Percentiles rank a stretch among this genome's conserved stretches.
Evolutionary conservation across 1,140 invertebrate species (phyloP).

Genomic region (Drosophila hydei): DNA sequence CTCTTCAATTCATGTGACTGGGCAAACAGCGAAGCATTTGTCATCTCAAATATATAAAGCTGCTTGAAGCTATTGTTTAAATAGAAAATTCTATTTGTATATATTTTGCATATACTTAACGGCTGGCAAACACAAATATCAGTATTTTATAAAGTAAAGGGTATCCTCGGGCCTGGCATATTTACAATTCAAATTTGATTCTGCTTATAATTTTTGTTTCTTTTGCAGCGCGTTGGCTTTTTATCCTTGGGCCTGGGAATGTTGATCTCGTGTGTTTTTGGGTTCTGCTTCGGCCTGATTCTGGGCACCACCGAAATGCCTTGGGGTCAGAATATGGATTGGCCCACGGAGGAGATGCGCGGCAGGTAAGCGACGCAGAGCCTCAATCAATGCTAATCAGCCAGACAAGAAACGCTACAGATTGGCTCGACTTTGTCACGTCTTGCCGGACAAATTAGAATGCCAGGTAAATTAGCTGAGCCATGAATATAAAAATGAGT

Average conservation of each 20-base stretch:
- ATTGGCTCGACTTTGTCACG: slow-evolving; percentile 54
- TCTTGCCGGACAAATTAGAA: slow-evolving; percentile 23
- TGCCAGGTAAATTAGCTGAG: slow-evolving; percentile 39
- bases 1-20: too few species aligned
- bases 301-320: slow-evolving; percentile 89
- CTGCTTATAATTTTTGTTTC: slow-evolving; percentile 30
- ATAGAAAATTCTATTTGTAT: too few species aligned
- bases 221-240: slow-evolving; percentile 87
- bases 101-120: too few species aligned
- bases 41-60: too few species aligned
- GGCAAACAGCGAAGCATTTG: too few species aligned
- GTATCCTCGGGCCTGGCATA: background rate
- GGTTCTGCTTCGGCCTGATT: slow-evolving; percentile 91
- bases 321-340: slow-evolving; percentile 89
- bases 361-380: slow-evolving; percentile 86
- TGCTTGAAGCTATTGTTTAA: too few species aligned
- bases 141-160: background rate
- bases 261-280: slow-evolving; percentile 89
- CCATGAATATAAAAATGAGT: too few species aligned
- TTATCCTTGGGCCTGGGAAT: slow-evolving; percentile 89
- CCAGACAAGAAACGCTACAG: slow-evolving; percentile 48
- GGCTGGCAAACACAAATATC: too few species aligned
- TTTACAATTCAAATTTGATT: slow-evolving; percentile 63
- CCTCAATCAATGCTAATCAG: slow-evolving; percentile 53
- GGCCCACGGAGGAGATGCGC: slow-evolving; percentile 93